phyloP scores from a whole-genome alignment of 2,888 invertebrate genomes.

The Tenodera sinensis region DNA sequence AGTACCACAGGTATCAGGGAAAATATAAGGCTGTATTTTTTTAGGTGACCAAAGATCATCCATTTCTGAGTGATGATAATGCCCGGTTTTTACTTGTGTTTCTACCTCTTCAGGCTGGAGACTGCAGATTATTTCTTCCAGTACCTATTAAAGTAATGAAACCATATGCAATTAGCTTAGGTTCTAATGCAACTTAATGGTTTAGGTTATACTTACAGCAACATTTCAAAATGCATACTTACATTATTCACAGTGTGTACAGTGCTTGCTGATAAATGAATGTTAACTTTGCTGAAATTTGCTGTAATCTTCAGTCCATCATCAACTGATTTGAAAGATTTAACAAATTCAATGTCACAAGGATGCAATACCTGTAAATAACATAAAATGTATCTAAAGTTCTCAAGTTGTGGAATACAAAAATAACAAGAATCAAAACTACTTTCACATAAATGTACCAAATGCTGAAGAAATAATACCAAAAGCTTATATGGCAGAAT shows the following conservation, averaged over 20 bases:
- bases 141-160: conserved; percentile 44
- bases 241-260: conserved; percentile 65
- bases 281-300: conserved; percentile 62
- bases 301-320: conserved; percentile 64
- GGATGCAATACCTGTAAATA: conserved; percentile 55
- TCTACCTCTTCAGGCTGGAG: conserved; percentile 36
- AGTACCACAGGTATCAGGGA: conserved; percentile 35
- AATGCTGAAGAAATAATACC: no score
- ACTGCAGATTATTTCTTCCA: conserved; percentile 44
- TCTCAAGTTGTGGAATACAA: no score
- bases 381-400: background rate
- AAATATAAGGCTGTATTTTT: conserved; percentile 50
- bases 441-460: no score
- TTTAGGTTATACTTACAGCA: background rate
- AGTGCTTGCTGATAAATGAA: conserved; percentile 69
- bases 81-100: conserved; percentile 16
- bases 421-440: no score
- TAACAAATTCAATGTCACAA: conserved; percentile 67
- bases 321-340: conserved; percentile 58
- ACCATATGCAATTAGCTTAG: background rate
- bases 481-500: no score
- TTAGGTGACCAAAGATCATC: conserved; percentile 70
- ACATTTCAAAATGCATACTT: conserved; percentile 28
- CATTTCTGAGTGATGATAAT: conserved; percentile 23
- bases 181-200: background rate